A percentile compares a stretch with the other conserved stretches of the same genome.
Conservation (phyloP, 2,888 invertebrate genomes). For the Temnothorax rugatulus region DNA sequence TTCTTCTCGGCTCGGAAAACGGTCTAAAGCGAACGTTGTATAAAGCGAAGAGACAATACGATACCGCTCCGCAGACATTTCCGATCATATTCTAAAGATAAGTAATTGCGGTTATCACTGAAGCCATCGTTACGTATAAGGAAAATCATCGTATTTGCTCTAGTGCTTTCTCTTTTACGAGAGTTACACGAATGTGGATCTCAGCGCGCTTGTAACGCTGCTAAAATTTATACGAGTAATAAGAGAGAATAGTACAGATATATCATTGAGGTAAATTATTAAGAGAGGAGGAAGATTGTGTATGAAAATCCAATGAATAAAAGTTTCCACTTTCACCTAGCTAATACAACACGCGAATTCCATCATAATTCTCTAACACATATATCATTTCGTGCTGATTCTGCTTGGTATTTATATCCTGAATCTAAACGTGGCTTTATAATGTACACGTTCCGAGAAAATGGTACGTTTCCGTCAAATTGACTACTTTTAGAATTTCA, state of each 20-base stretch:
- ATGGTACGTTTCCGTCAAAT: constrained; percentile 23
- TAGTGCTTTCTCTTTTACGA: constrained; percentile 22
- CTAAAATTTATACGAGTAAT: constrained; percentile 49
- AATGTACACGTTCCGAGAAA: not conserved
- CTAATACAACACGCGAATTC: constrained; percentile 36
- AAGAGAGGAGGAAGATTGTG: constrained; percentile 20
- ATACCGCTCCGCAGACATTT: not conserved
- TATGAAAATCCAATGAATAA: constrained; percentile 29
- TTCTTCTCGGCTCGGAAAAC: constrained; percentile 53
- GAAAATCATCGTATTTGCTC: constrained; percentile 7
- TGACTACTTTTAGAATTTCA: constrained; percentile 42
- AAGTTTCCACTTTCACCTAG: constrained; percentile 44
- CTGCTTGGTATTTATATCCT: constrained; percentile 30
- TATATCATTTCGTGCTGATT: constrained; percentile 24
- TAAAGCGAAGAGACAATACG: not conserved
- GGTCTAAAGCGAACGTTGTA: not conserved
- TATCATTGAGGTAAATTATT: constrained; percentile 34
- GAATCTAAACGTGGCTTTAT: constrained; percentile 5
- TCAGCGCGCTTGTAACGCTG: not conserved
- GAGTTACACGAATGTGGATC: constrained; percentile 20
- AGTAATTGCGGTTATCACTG: not conserved
- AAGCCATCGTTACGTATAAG: constrained; percentile 10
- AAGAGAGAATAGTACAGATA: constrained; percentile 27
- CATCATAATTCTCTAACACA: not conserved
- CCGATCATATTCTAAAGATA: not conserved